Base-by-base conservation (phyloP, 2,113 vertebrate genomes). In the Onychostruthus taczanowskii region DNA sequence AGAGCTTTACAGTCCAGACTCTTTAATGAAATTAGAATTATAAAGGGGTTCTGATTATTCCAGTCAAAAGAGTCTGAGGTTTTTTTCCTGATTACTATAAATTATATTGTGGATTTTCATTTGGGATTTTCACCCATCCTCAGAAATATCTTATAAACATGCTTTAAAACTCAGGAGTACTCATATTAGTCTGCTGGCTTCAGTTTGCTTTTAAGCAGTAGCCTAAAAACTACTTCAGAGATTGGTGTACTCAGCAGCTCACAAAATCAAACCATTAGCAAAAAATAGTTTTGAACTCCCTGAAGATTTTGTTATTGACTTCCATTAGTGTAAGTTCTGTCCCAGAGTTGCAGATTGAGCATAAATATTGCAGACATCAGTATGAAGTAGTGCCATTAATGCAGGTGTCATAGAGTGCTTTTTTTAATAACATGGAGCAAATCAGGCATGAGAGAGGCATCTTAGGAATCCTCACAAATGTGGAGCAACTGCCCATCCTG, bases 281-380 rank as follows among this genome's bases (percentile, higher is more conserved):
- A 96, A 94, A 94, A 89, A 87, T 75, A 95, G 79, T 93, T 94
- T 75, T 53, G 76, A 94, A 96, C 41, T 96, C 96, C 92, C 92
- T 73, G 13, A 87, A 84, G 96, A 81, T 77, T 95, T 90, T 72
- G 41, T 87, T 94, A 93, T 55, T 94, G 93, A 92, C 95, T 96
- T 93, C 93, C 91, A 96, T 92, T 93, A 94, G 86, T 37, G 35
- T 53, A 66, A 77, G 11, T 84, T 89, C 61, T 68, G 92, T 70
- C 83, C 87, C 88, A 90, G 75, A 77, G 92, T 56, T 93, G 75
- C 92, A 93, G 72, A 88, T 70, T 59, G 85, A 88, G 61, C 72
- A 88, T 94, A 93, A 96, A 94, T 95, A 86, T 92, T 95, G 86
- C 87, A 90, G 70, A 56, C 85, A 77, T 72, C 87, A 87, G 72